These are phyloP conservation scores for Petrocephalus microphthalmus DNA, from an alignment of 2,113 vertebrate species.

Conservation along the genomic window DNA sequence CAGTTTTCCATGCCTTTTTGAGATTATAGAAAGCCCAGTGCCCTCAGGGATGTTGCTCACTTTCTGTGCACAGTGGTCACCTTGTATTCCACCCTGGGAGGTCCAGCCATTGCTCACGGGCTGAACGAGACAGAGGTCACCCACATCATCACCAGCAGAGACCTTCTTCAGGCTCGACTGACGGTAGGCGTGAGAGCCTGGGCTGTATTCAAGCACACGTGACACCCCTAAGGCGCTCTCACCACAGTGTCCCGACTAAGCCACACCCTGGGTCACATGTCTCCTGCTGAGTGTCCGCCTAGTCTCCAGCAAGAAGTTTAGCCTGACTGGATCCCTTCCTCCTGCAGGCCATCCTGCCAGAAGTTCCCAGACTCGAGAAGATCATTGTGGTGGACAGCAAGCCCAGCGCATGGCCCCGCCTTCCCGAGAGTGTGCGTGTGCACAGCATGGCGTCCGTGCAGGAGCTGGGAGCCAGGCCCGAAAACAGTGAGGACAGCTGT, in stretches of 20 bases:
- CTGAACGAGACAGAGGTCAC: conserved; percentile 86
- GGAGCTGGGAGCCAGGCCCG: conserved; percentile 69
- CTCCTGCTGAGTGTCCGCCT: neutral
- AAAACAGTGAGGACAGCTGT: conserved; percentile 52
- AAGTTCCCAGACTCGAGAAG: conserved; percentile 74
- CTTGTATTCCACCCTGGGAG: conserved; percentile 85
- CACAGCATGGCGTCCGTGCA: conserved; percentile 83
- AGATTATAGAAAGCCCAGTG: neutral
- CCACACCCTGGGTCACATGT: neutral
- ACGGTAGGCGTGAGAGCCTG: conserved; percentile 62
- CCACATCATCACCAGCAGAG: conserved; percentile 88
- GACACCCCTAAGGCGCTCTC: neutral
- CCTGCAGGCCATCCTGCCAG: conserved; percentile 71
- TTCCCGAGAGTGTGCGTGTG: conserved; percentile 73
- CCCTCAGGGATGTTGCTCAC: neutral
- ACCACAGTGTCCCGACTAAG: neutral
- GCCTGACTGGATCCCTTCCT: neutral
- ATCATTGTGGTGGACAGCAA: conserved; percentile 80
- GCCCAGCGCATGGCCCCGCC: conserved; percentile 62
- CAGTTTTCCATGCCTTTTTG: neutral
- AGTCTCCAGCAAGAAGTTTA: neutral
- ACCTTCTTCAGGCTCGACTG: conserved; percentile 81
- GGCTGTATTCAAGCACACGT: neutral
- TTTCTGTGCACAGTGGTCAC: conserved; percentile 73
- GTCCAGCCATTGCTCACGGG: conserved; percentile 82